phyloP scores from a whole-genome alignment of 1,140 invertebrate genomes.

The Drosophila elegans region DNA sequence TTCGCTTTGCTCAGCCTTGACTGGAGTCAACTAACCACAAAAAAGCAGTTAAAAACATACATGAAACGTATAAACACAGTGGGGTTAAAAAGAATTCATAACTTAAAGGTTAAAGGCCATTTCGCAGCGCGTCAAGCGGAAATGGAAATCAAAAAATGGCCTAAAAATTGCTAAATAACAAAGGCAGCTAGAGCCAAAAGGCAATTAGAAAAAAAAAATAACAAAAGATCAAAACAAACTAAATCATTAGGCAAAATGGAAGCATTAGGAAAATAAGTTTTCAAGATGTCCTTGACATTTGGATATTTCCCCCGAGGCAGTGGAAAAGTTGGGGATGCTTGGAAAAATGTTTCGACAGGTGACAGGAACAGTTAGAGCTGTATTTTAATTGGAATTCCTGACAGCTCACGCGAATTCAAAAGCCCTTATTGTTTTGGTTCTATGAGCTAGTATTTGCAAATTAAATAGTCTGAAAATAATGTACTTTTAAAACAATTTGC shows the following conservation, averaged over 20 bases:
- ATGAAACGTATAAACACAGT: constrained; percentile 5
- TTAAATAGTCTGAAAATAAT: no score
- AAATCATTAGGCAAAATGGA: constrained; percentile 12
- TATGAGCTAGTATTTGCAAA: no score
- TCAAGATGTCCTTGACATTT: constrained; percentile 30
- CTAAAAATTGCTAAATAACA: constrained; percentile 40
- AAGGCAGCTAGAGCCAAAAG: constrained; percentile 19
- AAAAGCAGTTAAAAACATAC: constrained; percentile 27
- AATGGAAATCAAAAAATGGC: constrained; percentile 28
- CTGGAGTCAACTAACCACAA: constrained; percentile 24
- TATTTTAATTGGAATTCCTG: not conserved
- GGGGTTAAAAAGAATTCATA: constrained; percentile 23
- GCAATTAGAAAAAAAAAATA: not conserved
- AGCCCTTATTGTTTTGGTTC: no score
- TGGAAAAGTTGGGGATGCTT: not conserved
- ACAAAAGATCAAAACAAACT: constrained; percentile 2
- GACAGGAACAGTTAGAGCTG: not conserved
- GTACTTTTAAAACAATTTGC: no score
- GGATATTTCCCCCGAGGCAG: no score
- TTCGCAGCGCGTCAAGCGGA: constrained; percentile 33
- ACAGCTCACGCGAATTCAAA: not conserved
- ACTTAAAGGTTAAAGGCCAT: constrained; percentile 42
- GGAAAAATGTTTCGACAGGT: not conserved
- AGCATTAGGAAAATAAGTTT: constrained; percentile 8
- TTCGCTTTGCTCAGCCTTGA: constrained; percentile 28